A percentile compares a stretch with the other conserved stretches of the same genome.
Conservation (phyloP, 2,113 vertebrate genomes). For the Coregonus clupeaformis region DNA sequence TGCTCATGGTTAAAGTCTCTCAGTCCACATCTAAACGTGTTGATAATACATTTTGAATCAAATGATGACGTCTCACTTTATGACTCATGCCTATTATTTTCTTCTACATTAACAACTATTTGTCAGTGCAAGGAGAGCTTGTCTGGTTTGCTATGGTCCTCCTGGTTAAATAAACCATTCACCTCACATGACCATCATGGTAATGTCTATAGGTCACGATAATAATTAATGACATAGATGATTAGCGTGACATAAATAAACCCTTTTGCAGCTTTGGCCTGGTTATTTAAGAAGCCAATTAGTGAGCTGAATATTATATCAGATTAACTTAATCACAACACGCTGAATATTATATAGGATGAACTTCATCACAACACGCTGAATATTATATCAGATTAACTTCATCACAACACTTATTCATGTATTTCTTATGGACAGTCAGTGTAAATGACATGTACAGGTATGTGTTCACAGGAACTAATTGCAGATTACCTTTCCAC, state of each 20-base stretch:
- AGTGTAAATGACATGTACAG: background rate
- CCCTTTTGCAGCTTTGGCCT: too few relatives aligned
- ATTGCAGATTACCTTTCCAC: background rate
- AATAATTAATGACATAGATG: too few relatives aligned
- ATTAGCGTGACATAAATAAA: too few relatives aligned
- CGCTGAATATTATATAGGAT: background rate
- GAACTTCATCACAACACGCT: background rate
- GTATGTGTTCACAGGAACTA: background rate
- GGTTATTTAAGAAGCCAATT: background rate
- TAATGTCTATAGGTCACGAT: too few relatives aligned
- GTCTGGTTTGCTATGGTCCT: background rate
- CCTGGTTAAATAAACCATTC: background rate
- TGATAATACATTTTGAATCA: background rate
- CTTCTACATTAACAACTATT: too few relatives aligned
- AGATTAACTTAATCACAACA: background rate
- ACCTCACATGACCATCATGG: background rate
- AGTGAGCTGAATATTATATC: background rate
- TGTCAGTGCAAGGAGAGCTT: background rate
- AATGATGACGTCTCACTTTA: too few relatives aligned
- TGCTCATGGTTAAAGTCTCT: too few relatives aligned
- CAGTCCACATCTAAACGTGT: background rate
- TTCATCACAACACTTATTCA: background rate
- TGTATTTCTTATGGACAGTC: background rate
- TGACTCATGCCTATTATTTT: too few relatives aligned
- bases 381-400: background rate